phyloP scores from a whole-genome alignment of 2,888 invertebrate genomes.

The Cataglyphis albicans region DNA sequence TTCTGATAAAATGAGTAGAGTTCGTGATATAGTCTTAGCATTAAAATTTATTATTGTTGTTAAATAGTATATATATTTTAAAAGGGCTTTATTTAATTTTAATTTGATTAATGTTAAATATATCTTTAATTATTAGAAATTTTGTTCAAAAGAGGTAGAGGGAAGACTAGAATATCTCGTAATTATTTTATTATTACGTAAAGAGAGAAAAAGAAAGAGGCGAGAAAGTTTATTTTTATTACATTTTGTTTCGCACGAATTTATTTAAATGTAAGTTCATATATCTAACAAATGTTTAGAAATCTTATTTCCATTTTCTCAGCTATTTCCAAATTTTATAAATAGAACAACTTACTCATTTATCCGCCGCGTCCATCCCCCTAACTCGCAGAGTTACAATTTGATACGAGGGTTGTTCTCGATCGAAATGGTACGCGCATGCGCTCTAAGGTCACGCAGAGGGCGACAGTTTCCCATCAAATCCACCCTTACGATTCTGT shows the following conservation, averaged over 20 bases:
- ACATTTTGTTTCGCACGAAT: not conserved
- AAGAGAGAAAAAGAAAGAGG: not conserved
- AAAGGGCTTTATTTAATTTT: not conserved
- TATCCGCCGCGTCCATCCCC: slow-evolving; percentile 4
- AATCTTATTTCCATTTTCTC: not conserved
- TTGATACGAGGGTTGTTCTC: slow-evolving; percentile 65
- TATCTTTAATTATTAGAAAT: not conserved
- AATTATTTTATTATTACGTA: not conserved
- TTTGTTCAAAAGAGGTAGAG: not conserved
- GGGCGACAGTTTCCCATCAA: slow-evolving; percentile 69
- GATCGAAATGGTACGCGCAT: slow-evolving; percentile 83
- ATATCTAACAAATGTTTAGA: slow-evolving; percentile 4
- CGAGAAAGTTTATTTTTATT: not conserved
- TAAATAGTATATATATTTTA: not conserved
- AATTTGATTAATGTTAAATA: not conserved
- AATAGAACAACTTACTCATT: slow-evolving; percentile 6
- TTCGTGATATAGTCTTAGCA: not conserved
- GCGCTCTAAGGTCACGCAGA: slow-evolving; percentile 78
- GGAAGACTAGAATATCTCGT: not conserved
- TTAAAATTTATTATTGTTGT: not conserved
- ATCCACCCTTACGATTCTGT: not conserved
- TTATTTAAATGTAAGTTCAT: not conserved
- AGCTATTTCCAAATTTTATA: not conserved
- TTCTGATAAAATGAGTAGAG: not conserved
- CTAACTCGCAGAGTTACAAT: slow-evolving; percentile 45